Evolutionary conservation across 2,888 invertebrate genomes (phyloP), one percentile per base, ranked within the genome.

Genomic region (Herminia tarsipennalis): DNA sequence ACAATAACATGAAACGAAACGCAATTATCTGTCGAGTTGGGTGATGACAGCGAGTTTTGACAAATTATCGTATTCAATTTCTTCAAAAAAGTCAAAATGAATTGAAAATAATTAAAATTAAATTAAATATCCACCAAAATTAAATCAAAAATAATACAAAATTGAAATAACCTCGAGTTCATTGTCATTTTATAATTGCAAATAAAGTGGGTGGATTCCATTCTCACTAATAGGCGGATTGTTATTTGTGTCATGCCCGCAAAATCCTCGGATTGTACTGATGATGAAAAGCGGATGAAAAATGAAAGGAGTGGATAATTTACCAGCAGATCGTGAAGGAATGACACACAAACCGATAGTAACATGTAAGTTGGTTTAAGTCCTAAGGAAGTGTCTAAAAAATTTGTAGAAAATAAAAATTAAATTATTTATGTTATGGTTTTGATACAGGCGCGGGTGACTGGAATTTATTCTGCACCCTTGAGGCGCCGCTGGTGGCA

Each of bases 381-480:
- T 28, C 38, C 14, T 13, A n/a, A 12, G 14, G 9, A 21, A 8
- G 21, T n/a, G 12, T 37, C 21, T n/a, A n/a, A 4, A 21, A n/a
- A 9, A n/a, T n/a, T n/a, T n/a, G n/a, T 18, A 38, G 2, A 10
- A 32, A 18, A 20, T 24, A 50, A 41, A 32, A 21, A 45, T 43
- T 40, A 32, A 44, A 32, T 28, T 49, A 50, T 42, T 58, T 6
- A 12, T 40, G n/a, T 24, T 24, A 21, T 43, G 57, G 54, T 70
- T 30, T 49, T 52, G 16, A 52, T 43, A n/a, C 69, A 96, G 96
- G 96, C 93, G 95, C 96, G 70, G 98, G 98, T 56, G 97, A 97
- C 83, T 93, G 95, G 83, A 95, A 95, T 67, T 93, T 98, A 53
- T 98, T 98, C 88, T 94, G 95, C 62, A 94, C 95, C n/a, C 87